Evolutionary conservation across 2,113 vertebrate genomes (phyloP), one percentile per base, ranked within the genome.

Genomic region (Tyrannus savana): DNA sequence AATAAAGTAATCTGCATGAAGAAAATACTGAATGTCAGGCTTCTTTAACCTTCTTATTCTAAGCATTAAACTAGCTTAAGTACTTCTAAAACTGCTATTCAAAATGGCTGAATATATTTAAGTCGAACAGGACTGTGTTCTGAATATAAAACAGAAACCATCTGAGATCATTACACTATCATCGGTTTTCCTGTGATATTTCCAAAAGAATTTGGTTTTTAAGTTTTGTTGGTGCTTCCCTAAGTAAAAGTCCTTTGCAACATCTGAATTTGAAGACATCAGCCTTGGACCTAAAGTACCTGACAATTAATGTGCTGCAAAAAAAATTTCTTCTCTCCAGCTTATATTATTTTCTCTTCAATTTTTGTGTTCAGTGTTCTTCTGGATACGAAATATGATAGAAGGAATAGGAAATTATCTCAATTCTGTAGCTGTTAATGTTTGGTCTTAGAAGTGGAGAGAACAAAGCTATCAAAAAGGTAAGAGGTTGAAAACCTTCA

Each of bases 31-130:
- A 71, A 83, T 90, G 55, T 81, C 86, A 92, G 41, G 52, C 56
- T 93, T 95, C 63, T 89, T 93, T 89, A 92, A 81, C 59, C 50
- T 91, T 76, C 39, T 90, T 74, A 90, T 90, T 90, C 47, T 71
- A 88, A 78, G 27, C 7, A 81, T 87, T 84, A 81, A 60, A 59
- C 27, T 87, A 81, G 25, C 27, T 55, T 67, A 91, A 94, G 89
- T 89, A 67, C 35, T 73, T 90, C n/a, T 73, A 31, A 86, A 88
- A 84, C 69, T 24, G 7, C 16, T 73, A 58, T 55, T 84, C 39
- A 69, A 83, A 84, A 80, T 95, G 76, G 19, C 14, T 92, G 83
- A 86, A 92, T 96, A 83, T 62, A 62, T 67, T 8, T 33, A 81
- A 90, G 25, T 25, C 74, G 60, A 89, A 59, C 19, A 80, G 24